Conservation (phyloP, 2,797 vertebrate species). For the Catostomus latipinnis region DNA sequence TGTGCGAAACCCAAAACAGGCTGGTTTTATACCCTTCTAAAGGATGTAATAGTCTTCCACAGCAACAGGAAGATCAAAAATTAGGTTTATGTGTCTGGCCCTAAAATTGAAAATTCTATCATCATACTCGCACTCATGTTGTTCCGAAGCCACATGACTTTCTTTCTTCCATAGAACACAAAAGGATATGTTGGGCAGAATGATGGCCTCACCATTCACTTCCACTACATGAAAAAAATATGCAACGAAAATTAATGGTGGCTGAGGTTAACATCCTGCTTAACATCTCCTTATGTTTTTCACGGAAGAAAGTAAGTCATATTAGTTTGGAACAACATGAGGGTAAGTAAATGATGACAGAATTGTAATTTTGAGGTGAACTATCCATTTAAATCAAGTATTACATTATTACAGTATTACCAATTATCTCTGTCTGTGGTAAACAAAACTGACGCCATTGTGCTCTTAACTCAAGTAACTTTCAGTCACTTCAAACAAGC, state of each 20-base stretch:
- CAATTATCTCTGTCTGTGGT: constrained; percentile 42
- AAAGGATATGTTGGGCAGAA: neutral
- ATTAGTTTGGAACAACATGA: too few species aligned
- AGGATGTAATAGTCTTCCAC: constrained; percentile 10
- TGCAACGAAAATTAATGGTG: too few species aligned
- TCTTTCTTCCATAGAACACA: neutral
- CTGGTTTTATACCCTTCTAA: constrained; percentile 7
- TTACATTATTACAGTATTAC: constrained; percentile 41
- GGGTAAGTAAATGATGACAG: too few species aligned
- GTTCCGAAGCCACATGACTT: neutral
- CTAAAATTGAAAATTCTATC: neutral
- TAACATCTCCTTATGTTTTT: too few species aligned
- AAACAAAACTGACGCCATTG: constrained; percentile 43
- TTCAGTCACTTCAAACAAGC: constrained; percentile 26
- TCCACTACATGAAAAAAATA: constrained; percentile 11
- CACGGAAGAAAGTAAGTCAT: too few species aligned
- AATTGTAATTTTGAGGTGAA: too few species aligned
- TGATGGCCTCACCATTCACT: too few species aligned
- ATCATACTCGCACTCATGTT: neutral
- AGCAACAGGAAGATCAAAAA: neutral
- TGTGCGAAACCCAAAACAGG: constrained; percentile 29
- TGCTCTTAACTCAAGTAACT: constrained; percentile 19
- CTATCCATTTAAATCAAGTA: neutral
- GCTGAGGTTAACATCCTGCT: too few species aligned
- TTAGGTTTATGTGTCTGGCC: neutral